Evolutionary conservation across 2,888 invertebrate genomes (phyloP).

Genomic region (Volucella bombylans): DNA sequence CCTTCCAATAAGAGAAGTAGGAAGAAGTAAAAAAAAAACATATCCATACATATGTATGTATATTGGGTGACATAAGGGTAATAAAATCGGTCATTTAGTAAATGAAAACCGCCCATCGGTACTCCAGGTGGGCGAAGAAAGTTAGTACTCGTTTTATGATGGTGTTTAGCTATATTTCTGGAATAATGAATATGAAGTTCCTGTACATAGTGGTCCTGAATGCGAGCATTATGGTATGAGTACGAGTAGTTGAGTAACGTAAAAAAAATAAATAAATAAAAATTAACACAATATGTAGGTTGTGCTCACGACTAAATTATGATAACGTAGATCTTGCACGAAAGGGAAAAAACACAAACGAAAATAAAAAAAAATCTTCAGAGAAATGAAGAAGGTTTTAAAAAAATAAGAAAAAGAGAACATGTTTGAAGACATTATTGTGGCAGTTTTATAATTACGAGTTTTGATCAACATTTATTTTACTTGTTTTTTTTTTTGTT

Average conservation of each 20-base stretch:
- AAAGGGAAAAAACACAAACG: background rate
- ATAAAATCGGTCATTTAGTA: conserved; percentile 61
- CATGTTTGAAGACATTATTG: conserved; percentile 28
- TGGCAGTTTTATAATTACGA: conserved; percentile 59
- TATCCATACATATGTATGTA: conserved; percentile 13
- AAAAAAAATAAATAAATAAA: background rate
- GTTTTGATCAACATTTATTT: conserved; percentile 14
- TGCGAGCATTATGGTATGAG: background rate
- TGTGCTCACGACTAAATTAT: conserved; percentile 9
- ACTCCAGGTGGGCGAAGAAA: conserved; percentile 3
- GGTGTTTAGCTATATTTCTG: conserved; percentile 42
- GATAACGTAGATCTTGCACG: background rate
- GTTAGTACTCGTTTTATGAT: conserved; percentile 27
- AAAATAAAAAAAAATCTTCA: background rate
- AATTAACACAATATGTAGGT: conserved; percentile 49
- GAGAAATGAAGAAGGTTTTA: conserved; percentile 3
- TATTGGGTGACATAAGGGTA: conserved; percentile 33
- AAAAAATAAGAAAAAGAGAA: conserved; percentile 5
- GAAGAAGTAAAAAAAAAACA: too few relatives aligned
- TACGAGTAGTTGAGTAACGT: background rate
- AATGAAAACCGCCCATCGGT: conserved; percentile 44
- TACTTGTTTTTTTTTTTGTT: conserved; percentile 9
- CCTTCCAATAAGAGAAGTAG: background rate
- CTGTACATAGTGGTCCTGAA: background rate
- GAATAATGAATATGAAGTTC: conserved; percentile 55